Base-by-base conservation (phyloP, 1,140 invertebrate genomes). In the Mizuhopecten yessoensis region DNA sequence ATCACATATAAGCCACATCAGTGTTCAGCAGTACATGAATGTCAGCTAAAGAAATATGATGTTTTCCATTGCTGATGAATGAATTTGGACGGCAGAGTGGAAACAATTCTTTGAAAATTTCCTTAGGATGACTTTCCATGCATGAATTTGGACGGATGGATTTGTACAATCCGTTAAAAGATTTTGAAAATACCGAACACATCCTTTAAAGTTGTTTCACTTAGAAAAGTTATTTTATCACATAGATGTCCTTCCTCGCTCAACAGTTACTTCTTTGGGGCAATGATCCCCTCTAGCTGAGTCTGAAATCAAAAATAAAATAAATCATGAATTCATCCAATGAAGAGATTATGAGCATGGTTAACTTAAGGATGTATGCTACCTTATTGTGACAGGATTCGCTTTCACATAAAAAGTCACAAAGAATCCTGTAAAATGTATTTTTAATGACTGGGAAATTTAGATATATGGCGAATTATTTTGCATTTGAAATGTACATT, bases 281-380 rank as follows among this genome's bases (percentile, higher is more conserved):
- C 86, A 29, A 89, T 89, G 23, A 89, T 29, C 86, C 88, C 88
- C 49, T 89, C 88, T 9, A 89, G n/a, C 36, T 89, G 88, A 34
- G 49, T 86, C 88, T 89, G 57, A 89, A 89, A 89, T 34, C 23
- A 89, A 86, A 49, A 34, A 36, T 88, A 29, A 29, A 75, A 75
- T 49, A 49, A 15, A 39, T 39, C 20, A 17, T 17, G 45, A n/a
- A n/a, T n/a, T 2, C 20, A 20, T 49, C 20, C 45, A 49, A 49
- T 39, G 36, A 7, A 13, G 36, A 39, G 13, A 7, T 7, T 39
- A 39, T 39, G 36, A 39, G 36, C 13, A 5, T 39, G 36, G 36
- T 39, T 39, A 13, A 39, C 36, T 39, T 39, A 39, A 39, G 5
- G 36, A 39, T 39, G 13, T 39, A 13, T 39, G 5, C 13, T 39